Percentiles rank a stretch among this genome's conserved stretches.
Evolutionary conservation across 37 sponge, comb jelly and placozoan species (phyloP).

Genomic region (Sycon ciliatum): DNA sequence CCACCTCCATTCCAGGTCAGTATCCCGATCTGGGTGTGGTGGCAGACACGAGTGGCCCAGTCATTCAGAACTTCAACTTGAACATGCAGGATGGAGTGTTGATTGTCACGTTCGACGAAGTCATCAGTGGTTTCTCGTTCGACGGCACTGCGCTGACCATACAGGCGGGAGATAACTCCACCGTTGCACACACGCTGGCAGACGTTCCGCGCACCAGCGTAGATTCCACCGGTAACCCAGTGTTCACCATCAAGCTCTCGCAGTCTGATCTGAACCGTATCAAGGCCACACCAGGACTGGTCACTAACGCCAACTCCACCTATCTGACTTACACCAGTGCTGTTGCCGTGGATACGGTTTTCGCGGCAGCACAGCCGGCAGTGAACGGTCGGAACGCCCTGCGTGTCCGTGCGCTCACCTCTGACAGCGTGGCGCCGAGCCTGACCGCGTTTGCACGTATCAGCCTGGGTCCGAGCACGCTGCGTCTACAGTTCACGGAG

Average conservation of each 20-base stretch:
- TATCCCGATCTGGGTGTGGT: constrained; percentile 17
- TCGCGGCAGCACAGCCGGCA: not conserved
- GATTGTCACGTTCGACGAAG: constrained; percentile 22
- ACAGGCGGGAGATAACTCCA: constrained; percentile 26
- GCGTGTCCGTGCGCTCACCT: not conserved
- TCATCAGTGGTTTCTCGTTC: not conserved
- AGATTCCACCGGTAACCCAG: not conserved
- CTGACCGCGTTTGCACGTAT: not conserved
- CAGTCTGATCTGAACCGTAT: constrained; percentile 11
- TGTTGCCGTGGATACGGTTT: not conserved
- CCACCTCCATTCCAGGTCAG: not conserved
- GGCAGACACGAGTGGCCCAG: constrained; percentile 27
- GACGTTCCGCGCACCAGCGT: not conserved
- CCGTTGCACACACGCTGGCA: not conserved
- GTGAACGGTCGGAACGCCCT: constrained; percentile 9
- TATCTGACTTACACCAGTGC: not conserved
- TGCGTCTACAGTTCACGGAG: constrained; percentile 49
- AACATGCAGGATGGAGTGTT: constrained; percentile 17
- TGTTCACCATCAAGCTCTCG: constrained; percentile 5
- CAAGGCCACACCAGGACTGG: constrained; percentile 14
- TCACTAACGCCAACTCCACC: constrained; percentile 10
- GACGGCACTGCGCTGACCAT: constrained; percentile 16
- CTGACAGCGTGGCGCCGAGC: not conserved
- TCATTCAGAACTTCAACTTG: constrained; percentile 9
- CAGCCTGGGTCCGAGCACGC: not conserved